Conservation (phyloP, 2,888 invertebrate species). For the Lordiphosa andalusiaca region DNA sequence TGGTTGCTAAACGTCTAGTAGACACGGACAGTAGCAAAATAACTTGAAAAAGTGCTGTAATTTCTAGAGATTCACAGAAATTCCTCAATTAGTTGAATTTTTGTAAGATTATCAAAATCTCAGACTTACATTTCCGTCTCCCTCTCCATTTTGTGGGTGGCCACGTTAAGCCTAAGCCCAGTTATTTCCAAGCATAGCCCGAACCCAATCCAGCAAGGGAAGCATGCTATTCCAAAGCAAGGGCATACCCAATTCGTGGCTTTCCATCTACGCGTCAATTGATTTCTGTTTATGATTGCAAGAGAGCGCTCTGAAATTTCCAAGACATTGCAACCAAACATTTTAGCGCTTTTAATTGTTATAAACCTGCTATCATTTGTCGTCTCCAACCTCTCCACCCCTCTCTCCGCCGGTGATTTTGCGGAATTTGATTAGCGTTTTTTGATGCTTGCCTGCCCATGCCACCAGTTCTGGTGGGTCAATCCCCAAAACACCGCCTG, state of each 20-base stretch:
- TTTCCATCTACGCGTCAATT: slow-evolving; percentile 1
- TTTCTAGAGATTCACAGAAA: no score
- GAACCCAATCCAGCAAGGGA: no score
- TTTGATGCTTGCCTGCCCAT: not conserved
- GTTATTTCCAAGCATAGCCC: no score
- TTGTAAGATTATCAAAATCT: no score
- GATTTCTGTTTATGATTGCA: slow-evolving; percentile 24
- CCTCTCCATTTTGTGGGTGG: no score
- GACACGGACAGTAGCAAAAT: no score
- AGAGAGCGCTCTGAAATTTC: slow-evolving; percentile 45
- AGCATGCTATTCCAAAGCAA: no score
- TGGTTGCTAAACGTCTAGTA: no score
- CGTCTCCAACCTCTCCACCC: slow-evolving; percentile 6
- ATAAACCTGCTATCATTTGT: slow-evolving; percentile 27
- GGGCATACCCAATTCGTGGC: slow-evolving; percentile 2
- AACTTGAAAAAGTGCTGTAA: no score
- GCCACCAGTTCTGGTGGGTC: slow-evolving; percentile 22
- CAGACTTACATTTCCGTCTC: no score
- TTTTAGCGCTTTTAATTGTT: slow-evolving; percentile 64
- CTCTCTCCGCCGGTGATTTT: slow-evolving; percentile 7
- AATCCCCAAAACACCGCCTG: slow-evolving; percentile 41
- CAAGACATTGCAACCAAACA: slow-evolving; percentile 57
- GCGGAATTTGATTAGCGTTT: slow-evolving; percentile 40
- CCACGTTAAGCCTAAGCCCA: no score
- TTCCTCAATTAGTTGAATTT: no score